phyloP scores from a whole-genome alignment of 2,113 vertebrate genomes.

The Oncorhynchus gorbuscha region DNA sequence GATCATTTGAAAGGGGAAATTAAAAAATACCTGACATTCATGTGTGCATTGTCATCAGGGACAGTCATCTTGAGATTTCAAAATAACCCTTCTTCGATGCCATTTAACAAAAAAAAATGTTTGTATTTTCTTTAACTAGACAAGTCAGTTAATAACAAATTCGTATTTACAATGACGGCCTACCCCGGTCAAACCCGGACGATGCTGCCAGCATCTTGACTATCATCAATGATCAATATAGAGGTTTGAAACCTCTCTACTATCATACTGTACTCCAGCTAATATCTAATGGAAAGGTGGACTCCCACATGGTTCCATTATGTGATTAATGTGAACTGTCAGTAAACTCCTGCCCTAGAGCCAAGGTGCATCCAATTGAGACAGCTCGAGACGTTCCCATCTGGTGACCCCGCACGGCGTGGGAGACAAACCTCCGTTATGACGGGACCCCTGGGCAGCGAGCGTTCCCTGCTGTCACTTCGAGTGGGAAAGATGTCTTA shows the following conservation, averaged over 20 bases:
- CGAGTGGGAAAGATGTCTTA: constrained; percentile 60
- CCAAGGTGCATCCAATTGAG: constrained; percentile 46
- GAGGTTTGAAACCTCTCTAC: background rate
- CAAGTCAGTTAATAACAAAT: no score
- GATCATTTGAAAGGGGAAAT: background rate
- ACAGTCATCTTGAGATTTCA: background rate
- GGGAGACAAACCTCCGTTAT: constrained; percentile 36
- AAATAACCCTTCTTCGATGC: background rate
- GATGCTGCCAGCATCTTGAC: background rate
- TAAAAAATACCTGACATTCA: no score
- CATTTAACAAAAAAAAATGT: no score
- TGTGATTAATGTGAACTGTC: constrained; percentile 62
- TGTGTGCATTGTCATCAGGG: no score
- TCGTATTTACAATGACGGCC: no score
- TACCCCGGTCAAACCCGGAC: no score
- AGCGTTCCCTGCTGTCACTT: constrained; percentile 22
- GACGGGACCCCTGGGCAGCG: constrained; percentile 37
- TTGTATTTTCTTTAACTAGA: no score
- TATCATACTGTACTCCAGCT: background rate
- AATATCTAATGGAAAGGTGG: background rate
- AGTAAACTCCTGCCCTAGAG: constrained; percentile 62
- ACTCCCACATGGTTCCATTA: no score
- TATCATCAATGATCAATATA: background rate
- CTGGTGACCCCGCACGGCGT: constrained; percentile 60
- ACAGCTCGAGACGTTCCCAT: constrained; percentile 48